Evolutionary conservation across 2,113 vertebrate genomes (phyloP), one percentile per base, ranked within the genome.

Genomic region (Andinoacara biseriatus): DNA sequence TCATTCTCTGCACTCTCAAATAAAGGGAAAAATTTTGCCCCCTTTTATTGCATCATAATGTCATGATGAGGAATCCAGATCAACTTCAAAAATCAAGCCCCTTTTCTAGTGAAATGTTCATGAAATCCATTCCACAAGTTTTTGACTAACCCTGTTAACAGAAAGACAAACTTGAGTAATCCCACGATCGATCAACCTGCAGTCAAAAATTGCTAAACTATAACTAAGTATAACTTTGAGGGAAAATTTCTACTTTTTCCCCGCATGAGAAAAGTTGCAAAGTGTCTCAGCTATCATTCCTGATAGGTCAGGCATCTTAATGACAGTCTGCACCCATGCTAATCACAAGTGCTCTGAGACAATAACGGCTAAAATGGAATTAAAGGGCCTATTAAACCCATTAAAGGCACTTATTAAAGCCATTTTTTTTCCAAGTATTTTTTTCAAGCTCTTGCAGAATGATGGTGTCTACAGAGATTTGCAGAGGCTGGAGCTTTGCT

Each of bases 11-110:
- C 49, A 29, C 18, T 1, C 9, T 49, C 65, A 49, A 2, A 43
- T 46, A 46, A 7, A 29, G 24, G 9, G 4, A 1, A 1, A 7
- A 31, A 14, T 49, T 20, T 10, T 0, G 0, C 22, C 26, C 10
- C 0, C 46, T 67, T 67, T 2, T 6, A 26, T 46, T 67, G 26
- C 22, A 49, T 1, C 15, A 5, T 49, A 14, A 49, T 43, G 18
- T 18, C 9, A 63, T 43, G 62, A 24, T 65, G 2, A 52, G 29
- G 43, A 52, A 26, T 26, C 9, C 40, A 69, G 65, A 69, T 52
- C 24, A 69, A 49, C 65, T 69, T 26, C 24, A 49, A 69, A 29
- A 43, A 24, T 49, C 0, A 2, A 69, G 65, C 10, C 65, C 1
- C 0, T 20, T 52, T 0, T 52, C 10, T 69, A 31, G 10, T 52